phyloP scores from a whole-genome alignment of 2,888 invertebrate genomes.

The Hecatera dysodea region DNA sequence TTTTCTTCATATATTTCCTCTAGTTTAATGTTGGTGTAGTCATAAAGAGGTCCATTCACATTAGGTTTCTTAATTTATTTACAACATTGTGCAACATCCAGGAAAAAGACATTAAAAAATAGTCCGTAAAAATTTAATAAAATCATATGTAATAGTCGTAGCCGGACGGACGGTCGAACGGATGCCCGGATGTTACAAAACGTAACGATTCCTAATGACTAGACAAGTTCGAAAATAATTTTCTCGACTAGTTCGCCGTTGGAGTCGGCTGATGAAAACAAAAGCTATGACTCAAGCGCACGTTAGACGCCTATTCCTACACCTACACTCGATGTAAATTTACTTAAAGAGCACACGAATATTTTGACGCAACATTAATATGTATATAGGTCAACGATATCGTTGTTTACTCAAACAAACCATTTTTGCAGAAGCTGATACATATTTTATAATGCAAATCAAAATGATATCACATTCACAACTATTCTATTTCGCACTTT shows the following conservation, averaged over 20 bases:
- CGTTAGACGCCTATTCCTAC: constrained; percentile 50
- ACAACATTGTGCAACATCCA: constrained; percentile 12
- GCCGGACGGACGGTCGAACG: constrained; percentile 50
- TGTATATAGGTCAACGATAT: constrained; percentile 55
- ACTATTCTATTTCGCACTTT: constrained; percentile 47
- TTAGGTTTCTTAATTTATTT: background rate
- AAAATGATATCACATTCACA: constrained; percentile 39
- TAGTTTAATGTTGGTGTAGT: background rate
- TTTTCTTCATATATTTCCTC: background rate
- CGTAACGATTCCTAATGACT: constrained; percentile 62
- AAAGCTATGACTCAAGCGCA: constrained; percentile 54
- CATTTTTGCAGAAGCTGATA: constrained; percentile 40
- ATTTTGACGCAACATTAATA: constrained; percentile 43
- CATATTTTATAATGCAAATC: constrained; percentile 44
- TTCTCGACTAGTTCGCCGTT: constrained; percentile 13
- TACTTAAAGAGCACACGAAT: constrained; percentile 41
- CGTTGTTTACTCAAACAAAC: constrained; percentile 24
- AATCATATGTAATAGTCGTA: constrained; percentile 20
- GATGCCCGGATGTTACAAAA: constrained; percentile 65
- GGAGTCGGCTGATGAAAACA: constrained; percentile 39
- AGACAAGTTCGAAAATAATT: constrained; percentile 58
- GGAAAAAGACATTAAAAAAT: constrained; percentile 23
- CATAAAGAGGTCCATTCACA: background rate
- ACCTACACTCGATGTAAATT: constrained; percentile 53
- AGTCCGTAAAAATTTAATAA: constrained; percentile 30